phyloP scores from a whole-genome alignment of 2,888 invertebrate species.

The Mesopsocus fuscifrons region DNA sequence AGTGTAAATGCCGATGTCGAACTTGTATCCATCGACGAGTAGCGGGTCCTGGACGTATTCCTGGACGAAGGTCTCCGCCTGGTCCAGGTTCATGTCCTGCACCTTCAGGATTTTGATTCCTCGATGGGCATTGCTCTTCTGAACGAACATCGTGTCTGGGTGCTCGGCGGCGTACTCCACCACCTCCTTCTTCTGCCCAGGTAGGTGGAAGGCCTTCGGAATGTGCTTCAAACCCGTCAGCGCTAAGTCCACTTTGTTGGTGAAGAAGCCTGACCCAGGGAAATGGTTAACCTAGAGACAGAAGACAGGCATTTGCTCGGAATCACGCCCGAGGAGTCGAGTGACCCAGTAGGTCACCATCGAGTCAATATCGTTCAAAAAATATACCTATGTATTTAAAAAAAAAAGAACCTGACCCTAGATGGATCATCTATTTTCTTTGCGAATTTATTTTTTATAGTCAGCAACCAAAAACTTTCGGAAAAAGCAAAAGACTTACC shows the following conservation, averaged over 20 bases:
- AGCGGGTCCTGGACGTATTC: constrained; percentile 77
- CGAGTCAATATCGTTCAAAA: too few relatives aligned
- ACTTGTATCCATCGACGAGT: constrained; percentile 82
- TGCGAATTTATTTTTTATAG: neutral
- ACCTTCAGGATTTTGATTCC: constrained; percentile 59
- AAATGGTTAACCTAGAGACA: constrained; percentile 61
- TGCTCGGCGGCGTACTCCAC: constrained; percentile 43
- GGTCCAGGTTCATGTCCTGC: constrained; percentile 46
- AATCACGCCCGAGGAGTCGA: too few relatives aligned
- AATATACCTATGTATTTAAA: too few relatives aligned
- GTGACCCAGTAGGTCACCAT: too few relatives aligned
- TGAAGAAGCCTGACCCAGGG: constrained; percentile 83
- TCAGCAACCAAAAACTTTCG: too few relatives aligned
- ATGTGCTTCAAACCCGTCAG: constrained; percentile 59
- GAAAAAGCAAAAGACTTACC: too few relatives aligned
- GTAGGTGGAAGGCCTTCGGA: constrained; percentile 76
- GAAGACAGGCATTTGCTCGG: too few relatives aligned
- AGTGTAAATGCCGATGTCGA: constrained; percentile 92
- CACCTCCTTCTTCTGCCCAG: constrained; percentile 49
- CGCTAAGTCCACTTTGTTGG: constrained; percentile 80
- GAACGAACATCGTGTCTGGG: constrained; percentile 60
- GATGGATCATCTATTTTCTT: too few relatives aligned
- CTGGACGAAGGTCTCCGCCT: constrained; percentile 68
- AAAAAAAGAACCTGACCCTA: too few relatives aligned
- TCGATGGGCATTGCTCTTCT: constrained; percentile 83